phyloP scores from a whole-genome alignment of 1,140 invertebrate genomes.

The Diabrotica virgifera region DNA sequence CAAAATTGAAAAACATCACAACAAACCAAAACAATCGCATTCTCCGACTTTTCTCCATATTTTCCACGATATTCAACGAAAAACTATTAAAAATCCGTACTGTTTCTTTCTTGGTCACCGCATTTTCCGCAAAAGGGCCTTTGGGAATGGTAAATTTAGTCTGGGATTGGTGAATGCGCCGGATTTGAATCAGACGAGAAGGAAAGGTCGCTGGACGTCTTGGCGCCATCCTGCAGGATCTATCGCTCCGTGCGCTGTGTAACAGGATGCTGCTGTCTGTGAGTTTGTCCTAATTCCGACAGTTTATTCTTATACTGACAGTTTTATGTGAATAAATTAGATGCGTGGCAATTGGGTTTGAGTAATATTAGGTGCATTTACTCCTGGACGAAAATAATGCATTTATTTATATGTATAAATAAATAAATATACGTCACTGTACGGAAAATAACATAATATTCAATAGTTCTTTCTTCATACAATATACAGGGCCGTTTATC shows the following conservation, averaged over 20 bases:
- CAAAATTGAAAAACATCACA: conserved; percentile 32
- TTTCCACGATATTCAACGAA: neutral
- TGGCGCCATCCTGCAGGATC: conserved; percentile 5
- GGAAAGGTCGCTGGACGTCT: conserved; percentile 23
- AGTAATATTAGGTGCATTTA: neutral
- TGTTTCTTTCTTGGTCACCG: conserved; percentile 9
- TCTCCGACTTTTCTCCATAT: conserved; percentile 13
- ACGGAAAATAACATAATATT: too few relatives aligned
- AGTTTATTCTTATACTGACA: too few relatives aligned
- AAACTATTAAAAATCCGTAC: conserved; percentile 3
- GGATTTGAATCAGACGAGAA: conserved; percentile 8
- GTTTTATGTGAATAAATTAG: too few relatives aligned
- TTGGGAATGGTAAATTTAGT: neutral
- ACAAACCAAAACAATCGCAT: conserved; percentile 25
- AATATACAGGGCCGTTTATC: too few relatives aligned
- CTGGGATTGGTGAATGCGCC: neutral
- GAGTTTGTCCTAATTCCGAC: neutral
- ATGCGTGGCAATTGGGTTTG: too few relatives aligned
- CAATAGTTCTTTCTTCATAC: too few relatives aligned
- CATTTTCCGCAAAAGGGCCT: conserved; percentile 31
- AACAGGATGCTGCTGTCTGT: neutral
- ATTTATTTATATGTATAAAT: too few relatives aligned
- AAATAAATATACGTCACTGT: too few relatives aligned
- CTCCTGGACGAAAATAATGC: neutral
- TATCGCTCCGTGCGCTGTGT: neutral